Percentiles rank a stretch among this genome's conserved stretches.
Conservation (phyloP, 2,888 invertebrate genomes). For the Crioceris asparagi region DNA sequence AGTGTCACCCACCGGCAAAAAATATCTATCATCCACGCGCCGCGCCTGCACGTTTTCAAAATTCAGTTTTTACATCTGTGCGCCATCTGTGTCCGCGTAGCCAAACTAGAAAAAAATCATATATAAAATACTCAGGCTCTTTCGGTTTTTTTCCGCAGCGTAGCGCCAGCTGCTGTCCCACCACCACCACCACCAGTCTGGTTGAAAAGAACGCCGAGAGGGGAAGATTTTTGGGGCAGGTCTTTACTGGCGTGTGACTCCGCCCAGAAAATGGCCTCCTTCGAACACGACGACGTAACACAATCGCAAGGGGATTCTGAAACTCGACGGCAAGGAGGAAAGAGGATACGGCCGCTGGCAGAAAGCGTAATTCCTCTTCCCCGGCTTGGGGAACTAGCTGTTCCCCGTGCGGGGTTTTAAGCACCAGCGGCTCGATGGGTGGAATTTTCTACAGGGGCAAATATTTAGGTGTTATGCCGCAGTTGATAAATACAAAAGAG, state of each 20-base stretch:
- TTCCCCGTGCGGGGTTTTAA: background rate
- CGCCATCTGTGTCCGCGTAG: no score
- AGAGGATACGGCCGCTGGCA: slow-evolving; percentile 20
- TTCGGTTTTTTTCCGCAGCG: slow-evolving; percentile 32
- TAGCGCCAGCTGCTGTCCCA: slow-evolving; percentile 33
- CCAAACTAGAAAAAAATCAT: slow-evolving; percentile 27
- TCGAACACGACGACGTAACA: slow-evolving; percentile 29
- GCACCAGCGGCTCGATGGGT: background rate
- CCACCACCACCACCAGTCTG: background rate
- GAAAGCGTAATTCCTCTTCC: slow-evolving; percentile 5
- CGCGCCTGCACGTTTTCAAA: no score
- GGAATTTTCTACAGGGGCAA: no score
- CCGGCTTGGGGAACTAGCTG: background rate
- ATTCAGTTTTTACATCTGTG: no score
- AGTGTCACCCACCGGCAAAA: no score
- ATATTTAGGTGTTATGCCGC: no score
- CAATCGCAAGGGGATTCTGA: slow-evolving; percentile 34
- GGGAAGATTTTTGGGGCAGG: slow-evolving; percentile 6
- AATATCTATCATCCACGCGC: no score
- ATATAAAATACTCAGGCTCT: slow-evolving; percentile 24
- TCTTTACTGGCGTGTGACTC: slow-evolving; percentile 23
- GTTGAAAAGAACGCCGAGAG: background rate
- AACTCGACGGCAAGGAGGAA: slow-evolving; percentile 17
- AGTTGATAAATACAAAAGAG: no score
- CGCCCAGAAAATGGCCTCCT: slow-evolving; percentile 40